Conservation (phyloP, 2,113 vertebrate genomes). For the Mastomys coucha region DNA sequence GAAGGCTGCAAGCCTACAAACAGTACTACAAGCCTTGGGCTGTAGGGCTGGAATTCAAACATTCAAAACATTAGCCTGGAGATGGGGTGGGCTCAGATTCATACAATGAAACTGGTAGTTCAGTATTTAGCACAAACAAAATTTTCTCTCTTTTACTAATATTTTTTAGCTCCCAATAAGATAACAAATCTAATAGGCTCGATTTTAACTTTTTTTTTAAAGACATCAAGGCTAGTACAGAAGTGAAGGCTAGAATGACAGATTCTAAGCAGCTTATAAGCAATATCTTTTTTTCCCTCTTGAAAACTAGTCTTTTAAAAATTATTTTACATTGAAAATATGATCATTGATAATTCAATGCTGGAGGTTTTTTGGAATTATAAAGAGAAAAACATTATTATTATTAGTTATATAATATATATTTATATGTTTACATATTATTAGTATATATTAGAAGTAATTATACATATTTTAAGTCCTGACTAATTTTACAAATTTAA, state of each 20-base stretch:
- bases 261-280: constrained; percentile 28
- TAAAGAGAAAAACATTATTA: constrained; percentile 14
- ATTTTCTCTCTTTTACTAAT: neutral
- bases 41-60: neutral
- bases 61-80: neutral
- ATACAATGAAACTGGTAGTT: neutral
- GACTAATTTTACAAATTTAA: neutral
- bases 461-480: neutral
- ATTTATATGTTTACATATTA: no score
- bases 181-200: neutral
- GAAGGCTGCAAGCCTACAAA: neutral
- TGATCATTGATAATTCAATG: neutral
- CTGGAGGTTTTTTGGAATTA: constrained; percentile 2
- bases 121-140: neutral
- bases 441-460: neutral
- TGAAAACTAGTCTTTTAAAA: neutral
- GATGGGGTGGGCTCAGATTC: neutral
- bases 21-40: neutral
- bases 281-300: neutral
- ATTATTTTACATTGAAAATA: neutral
- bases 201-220: neutral
- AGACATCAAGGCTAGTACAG: neutral
- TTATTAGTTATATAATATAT: no score
- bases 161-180: neutral
- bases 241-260: neutral